These are phyloP conservation scores for Phylloscopus trochilus DNA, from an alignment of 2,113 vertebrate species.

Conservation along the genomic window DNA sequence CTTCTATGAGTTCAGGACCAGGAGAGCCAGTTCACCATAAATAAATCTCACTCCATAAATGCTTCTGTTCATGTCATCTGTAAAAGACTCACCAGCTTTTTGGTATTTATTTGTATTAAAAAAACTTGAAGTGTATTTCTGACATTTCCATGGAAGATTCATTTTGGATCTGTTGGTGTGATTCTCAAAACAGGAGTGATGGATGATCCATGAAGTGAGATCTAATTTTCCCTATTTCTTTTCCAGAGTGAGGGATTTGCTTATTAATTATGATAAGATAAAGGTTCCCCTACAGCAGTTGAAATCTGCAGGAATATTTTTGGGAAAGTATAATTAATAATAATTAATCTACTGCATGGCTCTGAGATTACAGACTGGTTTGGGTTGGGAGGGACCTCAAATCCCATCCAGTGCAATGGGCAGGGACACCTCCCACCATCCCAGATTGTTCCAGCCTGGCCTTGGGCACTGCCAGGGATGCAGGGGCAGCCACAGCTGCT, in stretches of 20 bases:
- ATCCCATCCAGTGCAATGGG: fast-evolving
- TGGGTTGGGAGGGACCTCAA: neutral
- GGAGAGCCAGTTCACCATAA: neutral
- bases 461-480: neutral
- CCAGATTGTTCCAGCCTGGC: neutral
- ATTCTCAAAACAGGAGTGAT: neutral
- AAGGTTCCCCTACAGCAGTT: neutral
- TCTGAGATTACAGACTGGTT: neutral
- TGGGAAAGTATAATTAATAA: neutral
- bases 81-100: neutral
- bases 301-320: neutral
- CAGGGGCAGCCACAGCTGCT: neutral
- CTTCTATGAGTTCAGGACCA: neutral
- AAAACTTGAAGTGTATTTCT: neutral
- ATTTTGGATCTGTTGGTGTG: neutral
- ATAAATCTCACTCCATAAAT: neutral
- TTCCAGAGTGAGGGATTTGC: neutral
- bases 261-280: neutral
- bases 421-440: neutral
- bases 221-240: neutral
- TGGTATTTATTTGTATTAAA: constrained; percentile 1
- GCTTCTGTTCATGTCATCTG: neutral
- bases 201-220: fast-evolving
- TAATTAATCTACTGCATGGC: neutral
- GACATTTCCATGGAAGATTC: neutral